These are phyloP conservation scores for Eupithecia centaureata DNA, from an alignment of 2,888 invertebrate genomes.

Conservation along the genomic window DNA sequence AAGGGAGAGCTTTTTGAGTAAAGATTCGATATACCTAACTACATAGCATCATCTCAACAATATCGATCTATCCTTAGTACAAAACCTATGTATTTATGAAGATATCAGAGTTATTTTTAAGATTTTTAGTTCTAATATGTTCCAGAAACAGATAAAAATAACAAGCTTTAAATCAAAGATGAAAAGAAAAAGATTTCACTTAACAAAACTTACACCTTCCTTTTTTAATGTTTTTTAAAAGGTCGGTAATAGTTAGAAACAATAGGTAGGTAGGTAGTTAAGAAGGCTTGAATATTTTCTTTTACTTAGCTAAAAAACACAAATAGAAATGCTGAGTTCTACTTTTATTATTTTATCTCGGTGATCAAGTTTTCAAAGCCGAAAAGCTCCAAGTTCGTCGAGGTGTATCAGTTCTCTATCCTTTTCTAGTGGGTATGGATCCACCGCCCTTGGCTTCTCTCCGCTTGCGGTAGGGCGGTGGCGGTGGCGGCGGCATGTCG, in stretches of 20 bases:
- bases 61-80: too few relatives aligned
- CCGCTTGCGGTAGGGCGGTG: constrained; percentile 49
- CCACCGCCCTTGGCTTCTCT: constrained; percentile 76
- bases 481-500: constrained; percentile 27
- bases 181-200: too few relatives aligned
- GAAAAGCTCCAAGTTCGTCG: not conserved
- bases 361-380: not conserved
- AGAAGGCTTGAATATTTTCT: too few relatives aligned
- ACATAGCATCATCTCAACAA: too few relatives aligned
- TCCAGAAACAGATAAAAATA: too few relatives aligned
- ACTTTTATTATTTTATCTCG: not conserved
- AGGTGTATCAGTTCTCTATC: constrained; percentile 46
- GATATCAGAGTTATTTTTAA: not conserved
- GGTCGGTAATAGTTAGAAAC: too few relatives aligned
- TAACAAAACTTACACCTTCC: too few relatives aligned
- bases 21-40: not conserved
- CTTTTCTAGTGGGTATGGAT: constrained; percentile 73
- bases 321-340: constrained; percentile 1
- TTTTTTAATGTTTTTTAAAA: not conserved
- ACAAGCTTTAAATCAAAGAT: not conserved
- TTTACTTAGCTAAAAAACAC: not conserved
- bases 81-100: too few relatives aligned
- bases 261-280: too few relatives aligned
- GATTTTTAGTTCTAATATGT: not conserved
- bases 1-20: not conserved